Conservation (phyloP, 2,888 invertebrate genomes). For the Dorcus parallelipipedus region DNA sequence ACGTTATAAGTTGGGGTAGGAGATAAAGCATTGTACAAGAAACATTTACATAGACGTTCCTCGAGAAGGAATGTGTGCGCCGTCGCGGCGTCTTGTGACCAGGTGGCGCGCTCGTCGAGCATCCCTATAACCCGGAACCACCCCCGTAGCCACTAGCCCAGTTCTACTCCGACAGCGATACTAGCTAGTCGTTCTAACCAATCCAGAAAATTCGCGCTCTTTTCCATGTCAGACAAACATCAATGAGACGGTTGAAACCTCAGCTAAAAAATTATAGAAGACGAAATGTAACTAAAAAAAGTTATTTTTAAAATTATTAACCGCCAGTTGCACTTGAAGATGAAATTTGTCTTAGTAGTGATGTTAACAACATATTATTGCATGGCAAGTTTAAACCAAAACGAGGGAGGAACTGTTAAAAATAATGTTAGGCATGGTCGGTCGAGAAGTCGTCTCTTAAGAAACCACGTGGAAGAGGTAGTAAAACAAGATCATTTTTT, state of each 20-base stretch:
- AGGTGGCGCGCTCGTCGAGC: constrained; percentile 42
- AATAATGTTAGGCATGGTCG: constrained; percentile 50
- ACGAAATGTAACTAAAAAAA: background rate
- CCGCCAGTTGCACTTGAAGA: constrained; percentile 1
- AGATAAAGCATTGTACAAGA: too few relatives aligned
- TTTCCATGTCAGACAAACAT: constrained; percentile 3
- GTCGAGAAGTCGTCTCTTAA: constrained; percentile 37
- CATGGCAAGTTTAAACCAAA: constrained; percentile 19
- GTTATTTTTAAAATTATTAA: background rate
- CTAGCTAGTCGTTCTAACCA: constrained; percentile 4
- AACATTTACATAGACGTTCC: too few relatives aligned
- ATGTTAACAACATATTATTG: constrained; percentile 1
- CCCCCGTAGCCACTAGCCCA: constrained; percentile 40
- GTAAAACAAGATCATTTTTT: too few relatives aligned
- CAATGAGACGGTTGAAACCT: background rate
- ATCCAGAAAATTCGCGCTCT: constrained; percentile 13
- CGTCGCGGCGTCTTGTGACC: constrained; percentile 31
- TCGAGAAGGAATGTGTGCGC: constrained; percentile 23
- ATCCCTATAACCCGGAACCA: constrained; percentile 43
- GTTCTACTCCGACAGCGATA: constrained; percentile 25
- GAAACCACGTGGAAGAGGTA: too few relatives aligned
- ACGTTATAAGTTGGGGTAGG: too few relatives aligned
- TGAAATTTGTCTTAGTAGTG: constrained; percentile 7
- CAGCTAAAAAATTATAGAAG: background rate
- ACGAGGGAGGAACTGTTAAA: constrained; percentile 16